phyloP scores from a whole-genome alignment of 2,797 vertebrate genomes.

The Crax fasciolata region DNA sequence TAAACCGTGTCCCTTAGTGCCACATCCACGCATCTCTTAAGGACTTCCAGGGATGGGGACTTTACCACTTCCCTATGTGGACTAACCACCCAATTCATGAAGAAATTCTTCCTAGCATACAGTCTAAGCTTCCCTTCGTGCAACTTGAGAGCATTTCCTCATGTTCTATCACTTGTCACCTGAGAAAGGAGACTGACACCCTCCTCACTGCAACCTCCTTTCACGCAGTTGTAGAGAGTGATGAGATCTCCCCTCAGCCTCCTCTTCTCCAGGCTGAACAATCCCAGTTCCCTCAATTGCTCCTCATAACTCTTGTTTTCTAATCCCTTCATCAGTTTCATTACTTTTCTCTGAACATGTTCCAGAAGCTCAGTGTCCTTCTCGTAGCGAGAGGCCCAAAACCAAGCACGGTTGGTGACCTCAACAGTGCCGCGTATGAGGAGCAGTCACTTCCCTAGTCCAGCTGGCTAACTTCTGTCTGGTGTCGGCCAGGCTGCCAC shows the following conservation, averaged over 20 bases:
- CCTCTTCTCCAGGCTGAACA: not conserved
- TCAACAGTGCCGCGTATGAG: too few species aligned
- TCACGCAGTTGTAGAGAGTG: not conserved
- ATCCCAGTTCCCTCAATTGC: not conserved
- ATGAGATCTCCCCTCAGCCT: not conserved
- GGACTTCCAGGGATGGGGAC: not conserved
- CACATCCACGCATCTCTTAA: not conserved
- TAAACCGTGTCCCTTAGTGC: not conserved
- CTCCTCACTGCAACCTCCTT: not conserved
- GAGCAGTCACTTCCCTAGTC: too few species aligned
- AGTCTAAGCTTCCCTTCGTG: not conserved
- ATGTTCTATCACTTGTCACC: not conserved
- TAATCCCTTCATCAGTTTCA: too few species aligned
- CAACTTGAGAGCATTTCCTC: not conserved
- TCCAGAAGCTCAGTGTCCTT: too few species aligned
- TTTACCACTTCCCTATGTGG: not conserved
- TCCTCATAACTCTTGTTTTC: not conserved
- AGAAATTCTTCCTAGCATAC: not conserved
- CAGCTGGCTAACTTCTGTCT: too few species aligned
- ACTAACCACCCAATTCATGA: not conserved
- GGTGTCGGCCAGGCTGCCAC: too few species aligned
- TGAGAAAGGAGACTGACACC: not conserved
- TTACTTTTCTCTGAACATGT: too few species aligned
- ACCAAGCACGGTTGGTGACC: too few species aligned
- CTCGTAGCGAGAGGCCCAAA: too few species aligned